phyloP scores from a whole-genome alignment of 1,140 invertebrate genomes.

The Thrips palmi region DNA sequence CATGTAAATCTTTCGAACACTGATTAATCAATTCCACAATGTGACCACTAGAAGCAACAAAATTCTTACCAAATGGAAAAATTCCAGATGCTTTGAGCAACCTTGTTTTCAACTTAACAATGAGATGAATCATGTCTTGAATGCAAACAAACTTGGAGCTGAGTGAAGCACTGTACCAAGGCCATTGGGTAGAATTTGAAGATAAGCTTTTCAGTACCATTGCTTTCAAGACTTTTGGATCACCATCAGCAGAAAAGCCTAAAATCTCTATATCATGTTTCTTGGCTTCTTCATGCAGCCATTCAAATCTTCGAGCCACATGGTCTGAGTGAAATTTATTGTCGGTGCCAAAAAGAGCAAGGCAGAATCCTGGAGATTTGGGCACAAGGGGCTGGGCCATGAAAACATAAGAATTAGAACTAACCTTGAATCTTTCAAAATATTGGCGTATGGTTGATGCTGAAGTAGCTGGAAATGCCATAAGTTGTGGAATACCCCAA shows the following conservation, averaged over 20 bases:
- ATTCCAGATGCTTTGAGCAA: not conserved
- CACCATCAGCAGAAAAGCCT: conserved; percentile 14
- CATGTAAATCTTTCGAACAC: not conserved
- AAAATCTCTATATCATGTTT: conserved; percentile 11
- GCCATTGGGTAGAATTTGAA: no score
- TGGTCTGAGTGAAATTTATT: conserved; percentile 11
- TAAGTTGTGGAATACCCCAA: conserved; percentile 11
- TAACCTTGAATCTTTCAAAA: conserved; percentile 9
- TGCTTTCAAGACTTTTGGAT: conserved; percentile 13
- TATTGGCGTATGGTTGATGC: conserved; percentile 10
- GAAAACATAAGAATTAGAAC: conserved; percentile 7
- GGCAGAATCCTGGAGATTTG: conserved; percentile 10
- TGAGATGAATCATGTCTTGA: not conserved
- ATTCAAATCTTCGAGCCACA: conserved; percentile 9
- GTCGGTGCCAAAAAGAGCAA: conserved; percentile 13
- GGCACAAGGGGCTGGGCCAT: conserved; percentile 13
- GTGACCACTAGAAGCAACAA: not conserved
- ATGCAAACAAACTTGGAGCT: not conserved
- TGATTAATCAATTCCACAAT: not conserved
- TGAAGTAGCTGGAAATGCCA: conserved; percentile 11
- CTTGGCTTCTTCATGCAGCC: conserved; percentile 6
- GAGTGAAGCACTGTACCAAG: conserved; percentile 1
- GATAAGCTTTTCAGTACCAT: conserved; percentile 12
- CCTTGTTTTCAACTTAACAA: not conserved
- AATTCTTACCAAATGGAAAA: not conserved